Conservation (phyloP, 2,797 vertebrate species). For the Silurus aristotelis region DNA sequence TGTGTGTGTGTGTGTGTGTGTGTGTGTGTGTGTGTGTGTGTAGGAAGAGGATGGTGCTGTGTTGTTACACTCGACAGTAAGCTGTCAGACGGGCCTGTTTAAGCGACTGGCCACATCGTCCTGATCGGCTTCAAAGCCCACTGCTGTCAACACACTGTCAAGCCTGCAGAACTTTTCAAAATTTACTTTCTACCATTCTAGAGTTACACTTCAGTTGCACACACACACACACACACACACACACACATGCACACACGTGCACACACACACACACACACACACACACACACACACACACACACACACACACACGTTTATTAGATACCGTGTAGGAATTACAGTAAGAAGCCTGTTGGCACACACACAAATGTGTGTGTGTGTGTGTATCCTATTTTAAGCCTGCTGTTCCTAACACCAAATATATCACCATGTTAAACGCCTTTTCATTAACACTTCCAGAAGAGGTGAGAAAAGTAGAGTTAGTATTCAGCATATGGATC, state of each 20-base stretch:
- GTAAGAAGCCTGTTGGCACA: no score
- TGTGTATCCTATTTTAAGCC: conserved; percentile 21
- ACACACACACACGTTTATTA: no score
- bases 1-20: neutral
- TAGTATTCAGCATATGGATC: conserved; percentile 49
- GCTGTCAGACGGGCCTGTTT: conserved; percentile 40
- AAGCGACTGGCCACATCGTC: conserved; percentile 33
- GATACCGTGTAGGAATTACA: no score
- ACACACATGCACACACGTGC: neutral
- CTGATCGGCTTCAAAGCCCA: conserved; percentile 33
- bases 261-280: no score
- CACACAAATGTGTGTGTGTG: neutral
- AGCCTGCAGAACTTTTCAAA: conserved; percentile 6
- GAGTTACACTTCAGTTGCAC: neutral
- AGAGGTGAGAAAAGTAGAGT: conserved; percentile 40
- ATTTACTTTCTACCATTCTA: neutral
- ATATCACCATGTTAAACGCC: neutral
- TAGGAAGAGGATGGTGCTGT: neutral
- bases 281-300: no score
- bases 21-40: conserved; percentile 3
- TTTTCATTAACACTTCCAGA: conserved; percentile 24
- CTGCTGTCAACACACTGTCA: conserved; percentile 33
- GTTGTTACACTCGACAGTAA: conserved; percentile 35
- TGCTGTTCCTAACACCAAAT: conserved; percentile 20
- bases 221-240: neutral